Conservation (phyloP, 2,113 vertebrate genomes). For the Bubo bubo region DNA sequence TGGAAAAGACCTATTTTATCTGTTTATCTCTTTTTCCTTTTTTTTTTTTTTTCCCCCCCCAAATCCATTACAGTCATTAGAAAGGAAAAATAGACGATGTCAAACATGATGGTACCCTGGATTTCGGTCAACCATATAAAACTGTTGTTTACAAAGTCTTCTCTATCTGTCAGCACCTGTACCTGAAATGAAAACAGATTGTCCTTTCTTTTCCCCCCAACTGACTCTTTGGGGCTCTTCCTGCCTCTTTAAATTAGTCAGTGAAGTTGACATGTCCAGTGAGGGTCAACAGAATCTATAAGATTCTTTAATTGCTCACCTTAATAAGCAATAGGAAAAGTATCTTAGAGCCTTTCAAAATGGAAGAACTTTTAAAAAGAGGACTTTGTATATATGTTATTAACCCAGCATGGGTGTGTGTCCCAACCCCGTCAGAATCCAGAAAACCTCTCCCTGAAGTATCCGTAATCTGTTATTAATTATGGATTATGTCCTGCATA, state of each 20-base stretch:
- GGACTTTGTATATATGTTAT: neutral
- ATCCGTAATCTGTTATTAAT: neutral
- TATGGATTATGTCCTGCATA: neutral
- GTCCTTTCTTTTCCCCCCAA: accelerated
- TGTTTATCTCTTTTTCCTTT: neutral
- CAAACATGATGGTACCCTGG: neutral
- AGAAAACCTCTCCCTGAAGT: neutral
- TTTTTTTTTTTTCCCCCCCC: accelerated
- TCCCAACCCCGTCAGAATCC: accelerated
- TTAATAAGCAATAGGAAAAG: neutral
- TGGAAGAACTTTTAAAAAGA: neutral
- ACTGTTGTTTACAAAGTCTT: neutral
- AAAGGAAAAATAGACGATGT: neutral
- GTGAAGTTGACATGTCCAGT: neutral
- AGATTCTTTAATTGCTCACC: neutral
- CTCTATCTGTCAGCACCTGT: neutral
- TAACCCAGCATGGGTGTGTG: accelerated
- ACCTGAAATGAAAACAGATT: neutral
- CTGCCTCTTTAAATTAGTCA: neutral
- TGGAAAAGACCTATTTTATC: neutral
- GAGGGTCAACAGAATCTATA: neutral
- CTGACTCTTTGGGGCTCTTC: neutral
- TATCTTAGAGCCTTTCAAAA: neutral
- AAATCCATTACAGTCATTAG: neutral
- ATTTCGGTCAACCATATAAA: neutral